Percentiles rank a stretch among this genome's conserved stretches.
Conservation (phyloP, 2,797 vertebrate species). For the Argya squamiceps region DNA sequence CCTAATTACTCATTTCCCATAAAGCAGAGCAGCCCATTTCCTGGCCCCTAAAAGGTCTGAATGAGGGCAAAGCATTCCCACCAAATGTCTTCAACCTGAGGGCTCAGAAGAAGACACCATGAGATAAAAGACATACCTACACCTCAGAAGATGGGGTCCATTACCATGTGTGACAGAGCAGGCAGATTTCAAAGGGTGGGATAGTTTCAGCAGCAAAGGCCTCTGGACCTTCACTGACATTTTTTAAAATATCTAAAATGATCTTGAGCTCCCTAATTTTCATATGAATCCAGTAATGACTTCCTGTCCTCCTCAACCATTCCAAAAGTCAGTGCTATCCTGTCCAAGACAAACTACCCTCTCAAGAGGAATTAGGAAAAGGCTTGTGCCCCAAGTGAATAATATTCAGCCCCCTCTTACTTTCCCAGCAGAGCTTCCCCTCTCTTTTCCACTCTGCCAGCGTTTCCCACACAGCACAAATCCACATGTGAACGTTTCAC, state of each 20-base stretch:
- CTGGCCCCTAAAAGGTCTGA: background rate
- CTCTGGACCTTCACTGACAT: background rate
- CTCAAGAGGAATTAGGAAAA: background rate
- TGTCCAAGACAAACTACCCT: constrained; percentile 46
- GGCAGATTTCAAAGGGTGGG: background rate
- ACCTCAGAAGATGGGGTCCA: background rate
- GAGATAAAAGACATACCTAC: background rate
- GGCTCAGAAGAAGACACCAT: background rate
- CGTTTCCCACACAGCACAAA: constrained; percentile 24
- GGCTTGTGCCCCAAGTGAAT: constrained; percentile 14
- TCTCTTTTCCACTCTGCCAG: constrained; percentile 43
- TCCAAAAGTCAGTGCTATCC: background rate
- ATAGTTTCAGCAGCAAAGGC: background rate
- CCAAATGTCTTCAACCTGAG: background rate
- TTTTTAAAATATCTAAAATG: background rate
- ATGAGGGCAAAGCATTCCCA: background rate
- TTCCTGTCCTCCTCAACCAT: background rate
- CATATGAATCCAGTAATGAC: background rate
- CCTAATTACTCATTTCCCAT: background rate
- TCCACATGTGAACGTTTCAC: constrained; percentile 18
- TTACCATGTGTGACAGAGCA: background rate
- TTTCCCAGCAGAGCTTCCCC: constrained; percentile 52
- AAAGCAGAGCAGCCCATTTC: background rate
- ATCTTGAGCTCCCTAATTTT: background rate
- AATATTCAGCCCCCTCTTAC: constrained; percentile 31